Base-by-base conservation (phyloP, 2,797 vertebrate species). In the Melanogrammus aeglefinus region DNA sequence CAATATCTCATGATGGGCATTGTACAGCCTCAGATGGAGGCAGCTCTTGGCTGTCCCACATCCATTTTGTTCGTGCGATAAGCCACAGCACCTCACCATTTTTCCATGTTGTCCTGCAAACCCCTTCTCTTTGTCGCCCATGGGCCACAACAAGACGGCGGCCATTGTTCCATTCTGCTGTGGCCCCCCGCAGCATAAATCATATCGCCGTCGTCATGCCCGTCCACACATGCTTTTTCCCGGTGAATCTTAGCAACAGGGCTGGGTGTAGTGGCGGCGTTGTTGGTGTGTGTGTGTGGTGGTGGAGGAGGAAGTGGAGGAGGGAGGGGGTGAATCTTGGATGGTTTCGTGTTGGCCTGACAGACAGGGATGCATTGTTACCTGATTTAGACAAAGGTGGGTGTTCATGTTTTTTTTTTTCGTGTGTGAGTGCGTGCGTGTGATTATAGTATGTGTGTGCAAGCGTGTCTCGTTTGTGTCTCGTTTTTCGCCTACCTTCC, bases 341-440 rank as follows among this genome's bases (percentile, higher is more conserved):
- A 86, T 82, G 85, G 86, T 86, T 90, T 90, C 91, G 84, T 93
- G 87, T 86, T 35, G 13, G 66, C 80, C 80, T 90, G 89, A 92
- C 87, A 90, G 89, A 91, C 88, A 90, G 83, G 80, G 57, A 79
- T 82, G 87, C 81, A 91, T 92, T 91, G 90, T 91, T 92, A 82
- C 88, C 85, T 93, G 89, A 87, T 89, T 88, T 86, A 91, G 86
- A 92, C 88, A 91, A 93, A 92, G 90, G 85, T 90, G 80, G 84
- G 81, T 86, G 89, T 90, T 88, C 85, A 87, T 91, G 85, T 18
- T 57, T 21, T 57, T 57, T 57, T 71, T 78, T 39, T 71, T n/a
- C n/a, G n/a, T 51, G 78, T 86, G 83, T 84, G 77, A 81, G 73
- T 81, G 69, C 69, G 31, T 18, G 29, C 18, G 76, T 74, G 33